Evolutionary conservation across 2,113 vertebrate genomes (phyloP).

Genomic region (Lepidiolamprologus cunningtoni): DNA sequence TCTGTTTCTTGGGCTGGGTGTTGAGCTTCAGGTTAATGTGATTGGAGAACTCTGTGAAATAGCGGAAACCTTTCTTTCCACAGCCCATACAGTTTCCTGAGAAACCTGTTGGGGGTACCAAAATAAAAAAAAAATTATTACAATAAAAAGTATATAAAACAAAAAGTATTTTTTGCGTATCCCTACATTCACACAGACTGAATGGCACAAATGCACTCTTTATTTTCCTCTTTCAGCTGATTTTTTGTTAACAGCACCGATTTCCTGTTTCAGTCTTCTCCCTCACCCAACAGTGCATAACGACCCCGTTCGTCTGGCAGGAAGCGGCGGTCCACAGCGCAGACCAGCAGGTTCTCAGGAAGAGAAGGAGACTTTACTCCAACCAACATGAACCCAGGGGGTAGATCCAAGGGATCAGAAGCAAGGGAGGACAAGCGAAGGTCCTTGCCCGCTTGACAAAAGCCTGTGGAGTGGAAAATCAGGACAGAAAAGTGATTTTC

Average conservation of each 20-base stretch:
- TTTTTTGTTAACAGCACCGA: not conserved
- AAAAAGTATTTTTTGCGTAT: not conserved
- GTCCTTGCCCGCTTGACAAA: conserved; percentile 94
- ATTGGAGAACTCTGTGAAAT: conserved; percentile 96
- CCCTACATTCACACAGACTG: not conserved
- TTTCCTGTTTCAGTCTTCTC: not conserved
- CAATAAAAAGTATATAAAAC: not conserved
- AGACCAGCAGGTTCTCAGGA: conserved; percentile 86
- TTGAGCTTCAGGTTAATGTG: conserved; percentile 96
- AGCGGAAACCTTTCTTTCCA: conserved; percentile 93
- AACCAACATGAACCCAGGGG: conserved; percentile 83
- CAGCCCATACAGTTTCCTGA: conserved; percentile 95
- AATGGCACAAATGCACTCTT: not conserved
- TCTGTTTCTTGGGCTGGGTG: conserved; percentile 98
- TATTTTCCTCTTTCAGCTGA: not conserved
- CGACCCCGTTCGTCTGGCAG: conserved; percentile 87
- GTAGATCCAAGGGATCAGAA: conserved; percentile 81
- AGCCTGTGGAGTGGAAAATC: conserved; percentile 55
- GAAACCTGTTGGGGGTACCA: conserved; percentile 73
- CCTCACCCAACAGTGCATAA: conserved; percentile 89
- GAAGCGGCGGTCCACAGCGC: conserved; percentile 89
- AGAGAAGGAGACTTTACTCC: conserved; percentile 85
- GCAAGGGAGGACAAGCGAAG: conserved; percentile 82
- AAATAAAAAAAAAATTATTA: not conserved
- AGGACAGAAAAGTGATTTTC: not conserved